Evolutionary conservation across 1,140 invertebrate genomes (phyloP).

Genomic region (Drosophila sturtevanti): DNA sequence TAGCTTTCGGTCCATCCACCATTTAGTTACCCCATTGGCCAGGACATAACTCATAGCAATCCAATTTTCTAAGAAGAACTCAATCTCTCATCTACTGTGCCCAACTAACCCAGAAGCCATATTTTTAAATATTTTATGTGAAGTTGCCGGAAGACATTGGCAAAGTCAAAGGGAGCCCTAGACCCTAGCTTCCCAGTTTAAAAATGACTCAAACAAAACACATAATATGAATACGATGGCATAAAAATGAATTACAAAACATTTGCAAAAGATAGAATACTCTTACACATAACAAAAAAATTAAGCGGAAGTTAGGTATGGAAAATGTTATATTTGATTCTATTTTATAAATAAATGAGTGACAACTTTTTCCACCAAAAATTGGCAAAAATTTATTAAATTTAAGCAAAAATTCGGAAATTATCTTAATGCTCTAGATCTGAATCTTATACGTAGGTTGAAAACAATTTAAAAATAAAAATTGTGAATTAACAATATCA

Average conservation of each 20-base stretch:
- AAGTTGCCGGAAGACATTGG: constrained; percentile 32
- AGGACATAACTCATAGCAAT: constrained; percentile 64
- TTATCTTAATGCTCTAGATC: no score
- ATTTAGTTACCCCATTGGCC: constrained; percentile 40
- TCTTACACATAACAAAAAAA: not conserved
- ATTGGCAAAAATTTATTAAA: no score
- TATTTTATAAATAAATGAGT: no score
- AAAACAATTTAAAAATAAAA: no score
- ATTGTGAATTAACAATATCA: no score
- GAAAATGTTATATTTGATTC: no score
- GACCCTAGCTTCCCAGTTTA: constrained; percentile 24
- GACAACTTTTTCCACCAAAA: no score
- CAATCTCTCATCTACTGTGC: constrained; percentile 58
- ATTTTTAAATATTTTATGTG: constrained; percentile 66
- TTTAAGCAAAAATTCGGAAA: no score
- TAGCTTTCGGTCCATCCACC: constrained; percentile 22
- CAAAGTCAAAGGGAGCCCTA: constrained; percentile 8
- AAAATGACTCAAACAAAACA: not conserved
- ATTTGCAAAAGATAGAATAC: not conserved
- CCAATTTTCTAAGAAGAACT: constrained; percentile 52
- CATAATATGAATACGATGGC: constrained; percentile 24
- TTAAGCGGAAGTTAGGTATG: no score
- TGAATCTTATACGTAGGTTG: no score
- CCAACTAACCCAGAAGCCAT: constrained; percentile 77
- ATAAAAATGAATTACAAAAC: not conserved